Percentiles rank a stretch among this genome's conserved stretches.
These are phyloP conservation scores for Austrolebias charrua DNA, from an alignment of 2,797 vertebrate genomes.

Conservation along the genomic window DNA sequence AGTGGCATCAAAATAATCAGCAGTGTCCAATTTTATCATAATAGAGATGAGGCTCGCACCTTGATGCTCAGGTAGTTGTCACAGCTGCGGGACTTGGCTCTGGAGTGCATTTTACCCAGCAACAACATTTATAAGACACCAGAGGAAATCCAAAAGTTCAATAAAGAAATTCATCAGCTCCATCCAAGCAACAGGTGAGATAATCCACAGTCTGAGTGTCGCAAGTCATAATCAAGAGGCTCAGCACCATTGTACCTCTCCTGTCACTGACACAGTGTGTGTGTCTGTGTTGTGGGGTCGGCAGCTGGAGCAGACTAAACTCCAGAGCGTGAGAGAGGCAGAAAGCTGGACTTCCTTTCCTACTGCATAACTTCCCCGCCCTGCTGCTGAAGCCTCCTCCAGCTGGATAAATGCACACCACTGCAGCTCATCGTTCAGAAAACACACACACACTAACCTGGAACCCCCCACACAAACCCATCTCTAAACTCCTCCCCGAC, in stretches of 20 bases:
- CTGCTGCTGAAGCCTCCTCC: constrained; percentile 65
- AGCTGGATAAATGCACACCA: constrained; percentile 72
- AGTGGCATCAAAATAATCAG: background rate
- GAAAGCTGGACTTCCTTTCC: constrained; percentile 55
- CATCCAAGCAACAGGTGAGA: constrained; percentile 23
- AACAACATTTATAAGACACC: constrained; percentile 67
- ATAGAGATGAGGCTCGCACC: constrained; percentile 67
- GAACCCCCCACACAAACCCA: constrained; percentile 35
- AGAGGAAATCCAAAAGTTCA: constrained; percentile 37
- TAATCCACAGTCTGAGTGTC: constrained; percentile 47
- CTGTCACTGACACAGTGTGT: constrained; percentile 11
- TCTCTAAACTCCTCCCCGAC: constrained; percentile 57
- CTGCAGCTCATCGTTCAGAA: constrained; percentile 65
- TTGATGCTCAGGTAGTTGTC: constrained; percentile 84
- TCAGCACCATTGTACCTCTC: constrained; percentile 25
- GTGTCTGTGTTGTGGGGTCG: constrained; percentile 47
- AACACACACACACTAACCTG: constrained; percentile 52
- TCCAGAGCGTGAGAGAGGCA: constrained; percentile 79
- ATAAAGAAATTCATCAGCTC: constrained; percentile 46
- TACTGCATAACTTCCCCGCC: constrained; percentile 64
- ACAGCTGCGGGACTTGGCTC: constrained; percentile 80
- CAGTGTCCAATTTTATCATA: background rate
- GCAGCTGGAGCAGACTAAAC: constrained; percentile 75
- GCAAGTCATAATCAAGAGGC: constrained; percentile 57
- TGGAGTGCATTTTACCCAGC: constrained; percentile 80